Evolutionary conservation across 2,888 invertebrate genomes (phyloP).

Genomic region (Sphinx pinastri): DNA sequence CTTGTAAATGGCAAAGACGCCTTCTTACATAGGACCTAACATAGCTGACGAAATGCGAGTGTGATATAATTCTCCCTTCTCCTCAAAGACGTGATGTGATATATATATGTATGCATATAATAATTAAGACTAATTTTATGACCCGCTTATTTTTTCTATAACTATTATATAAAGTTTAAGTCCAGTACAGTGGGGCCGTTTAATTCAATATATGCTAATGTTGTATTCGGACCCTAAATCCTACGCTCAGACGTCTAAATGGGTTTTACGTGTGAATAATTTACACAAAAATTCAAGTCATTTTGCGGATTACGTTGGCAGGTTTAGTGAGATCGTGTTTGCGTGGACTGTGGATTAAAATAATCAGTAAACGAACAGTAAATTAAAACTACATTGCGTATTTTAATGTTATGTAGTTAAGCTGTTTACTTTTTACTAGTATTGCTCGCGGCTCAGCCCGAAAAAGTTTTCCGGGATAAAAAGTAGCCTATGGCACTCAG

Average conservation of each 20-base stretch:
- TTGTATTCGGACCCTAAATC: conserved; percentile 39
- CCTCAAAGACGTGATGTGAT: no score
- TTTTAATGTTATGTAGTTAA: not conserved
- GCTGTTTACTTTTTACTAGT: not conserved
- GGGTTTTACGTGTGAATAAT: conserved; percentile 36
- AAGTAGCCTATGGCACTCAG: no score
- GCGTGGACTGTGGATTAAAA: not conserved
- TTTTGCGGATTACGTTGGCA: conserved; percentile 20
- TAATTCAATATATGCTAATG: conserved; percentile 43
- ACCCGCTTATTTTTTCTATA: not conserved
- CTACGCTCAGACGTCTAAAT: conserved; percentile 45
- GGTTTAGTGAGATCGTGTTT: not conserved
- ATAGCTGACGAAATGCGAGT: no score
- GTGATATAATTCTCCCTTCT: no score
- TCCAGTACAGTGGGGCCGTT: not conserved
- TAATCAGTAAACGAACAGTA: not conserved
- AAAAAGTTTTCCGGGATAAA: no score
- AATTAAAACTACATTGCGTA: not conserved
- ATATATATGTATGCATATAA: no score
- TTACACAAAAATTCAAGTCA: conserved; percentile 19
- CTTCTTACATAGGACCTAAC: no score
- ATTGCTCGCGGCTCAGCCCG: no score
- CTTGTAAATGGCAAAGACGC: no score
- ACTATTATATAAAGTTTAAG: not conserved
- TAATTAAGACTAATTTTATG: no score